Conservation (phyloP, 2,113 vertebrate species). For the Acanthochromis polyacanthus region DNA sequence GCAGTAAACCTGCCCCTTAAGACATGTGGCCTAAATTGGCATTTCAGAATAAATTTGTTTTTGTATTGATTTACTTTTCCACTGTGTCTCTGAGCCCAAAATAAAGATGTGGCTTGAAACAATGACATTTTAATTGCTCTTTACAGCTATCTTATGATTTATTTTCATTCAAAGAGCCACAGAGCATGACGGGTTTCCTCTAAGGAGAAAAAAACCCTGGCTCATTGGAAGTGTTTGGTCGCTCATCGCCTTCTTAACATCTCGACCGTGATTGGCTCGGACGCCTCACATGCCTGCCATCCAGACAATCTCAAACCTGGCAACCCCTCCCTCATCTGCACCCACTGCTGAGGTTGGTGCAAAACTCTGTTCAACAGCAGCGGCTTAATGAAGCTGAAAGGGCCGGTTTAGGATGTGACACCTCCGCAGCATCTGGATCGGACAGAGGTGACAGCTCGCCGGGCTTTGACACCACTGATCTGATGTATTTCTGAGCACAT, state of each 20-base stretch:
- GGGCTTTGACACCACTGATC: conserved; percentile 58
- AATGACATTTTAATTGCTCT: conserved; percentile 29
- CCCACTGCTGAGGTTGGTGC: neutral
- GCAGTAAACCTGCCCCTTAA: too few relatives aligned
- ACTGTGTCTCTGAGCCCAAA: neutral
- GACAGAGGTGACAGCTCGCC: conserved; percentile 33
- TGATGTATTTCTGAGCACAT: conserved; percentile 38
- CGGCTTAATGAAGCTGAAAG: conserved; percentile 32
- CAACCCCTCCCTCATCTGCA: conserved; percentile 58
- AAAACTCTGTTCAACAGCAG: conserved; percentile 9
- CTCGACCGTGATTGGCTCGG: conserved; percentile 4
- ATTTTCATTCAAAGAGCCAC: neutral
- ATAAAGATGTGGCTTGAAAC: neutral
- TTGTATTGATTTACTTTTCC: too few relatives aligned
- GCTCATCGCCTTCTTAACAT: neutral
- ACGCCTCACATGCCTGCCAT: conserved; percentile 27
- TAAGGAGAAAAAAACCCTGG: neutral
- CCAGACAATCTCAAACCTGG: conserved; percentile 47
- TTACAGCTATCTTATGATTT: neutral
- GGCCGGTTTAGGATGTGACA: conserved; percentile 1
- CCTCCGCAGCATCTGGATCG: conserved; percentile 25
- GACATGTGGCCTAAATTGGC: too few relatives aligned
- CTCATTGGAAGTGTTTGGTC: neutral
- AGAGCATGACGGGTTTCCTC: neutral
- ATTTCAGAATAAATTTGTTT: too few relatives aligned